Evolutionary conservation across 1,140 invertebrate genomes (phyloP), one percentile per base, ranked within the genome.

Genomic region (Mesaphorura yosii): DNA sequence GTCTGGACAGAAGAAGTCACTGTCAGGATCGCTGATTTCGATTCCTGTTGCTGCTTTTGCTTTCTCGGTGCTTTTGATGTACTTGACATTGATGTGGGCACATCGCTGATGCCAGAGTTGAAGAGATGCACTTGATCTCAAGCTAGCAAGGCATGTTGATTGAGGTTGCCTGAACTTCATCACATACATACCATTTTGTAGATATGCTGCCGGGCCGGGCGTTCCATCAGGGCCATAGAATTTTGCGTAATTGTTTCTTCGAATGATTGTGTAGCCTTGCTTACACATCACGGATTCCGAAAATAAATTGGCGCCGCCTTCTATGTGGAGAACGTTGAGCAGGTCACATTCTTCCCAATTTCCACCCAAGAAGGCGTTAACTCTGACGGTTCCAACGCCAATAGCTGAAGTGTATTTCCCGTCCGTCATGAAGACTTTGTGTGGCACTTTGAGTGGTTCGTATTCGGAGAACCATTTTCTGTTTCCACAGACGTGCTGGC

Each of bases 221-320:
- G 6, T 26, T 7, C n/a, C n/a, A n/a, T 12, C 12, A 20, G 20
- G 23, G 19, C 17, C 6, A n/a, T 15, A 15, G 25, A 7, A 46
- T 26, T 26, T 46, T 46, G 44, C 20, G 23, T 26, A 20, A 20
- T 4, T 26, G 17, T 37, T 29, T 6, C 46, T 20, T 4, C 15
- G 19, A 15, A 53, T 7, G 26, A 53, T 53, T 17, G 22, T 31
- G 38, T 37, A 55, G 28, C 53, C 53, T 22, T 41, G 39, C 23
- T 55, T 38, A 7, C 23, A 34, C 47, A 55, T 51, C 10, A 10
- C 14, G 12, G 2, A 19, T 28, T 55, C 53, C 14, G 46, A 50
- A 19, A 55, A 55, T 15, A 55, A 39, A 41, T 55, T 55, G 3
- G 23, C 53, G 2, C 20, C 53, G 10, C 39, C 39, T 4, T 45